These are phyloP conservation scores for Acromyrmex heyeri DNA, from an alignment of 1,140 invertebrate genomes.

Conservation along the genomic window DNA sequence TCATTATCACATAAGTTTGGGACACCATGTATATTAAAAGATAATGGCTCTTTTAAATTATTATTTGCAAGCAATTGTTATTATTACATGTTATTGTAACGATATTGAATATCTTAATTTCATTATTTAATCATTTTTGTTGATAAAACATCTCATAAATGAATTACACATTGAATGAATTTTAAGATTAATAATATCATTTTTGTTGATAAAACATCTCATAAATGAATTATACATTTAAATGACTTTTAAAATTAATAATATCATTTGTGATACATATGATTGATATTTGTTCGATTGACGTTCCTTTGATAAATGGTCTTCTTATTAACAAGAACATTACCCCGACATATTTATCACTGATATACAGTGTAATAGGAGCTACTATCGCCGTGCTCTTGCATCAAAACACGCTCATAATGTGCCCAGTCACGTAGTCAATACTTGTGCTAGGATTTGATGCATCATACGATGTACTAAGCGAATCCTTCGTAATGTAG, in stretches of 20 bases:
- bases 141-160: background rate
- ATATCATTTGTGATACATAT: background rate
- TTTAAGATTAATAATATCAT: background rate
- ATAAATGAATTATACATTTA: background rate
- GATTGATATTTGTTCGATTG: conserved; percentile 24
- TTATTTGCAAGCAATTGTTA: background rate
- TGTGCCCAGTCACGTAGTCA: conserved; percentile 72
- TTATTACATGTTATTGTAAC: background rate
- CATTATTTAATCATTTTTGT: background rate
- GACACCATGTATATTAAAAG: background rate
- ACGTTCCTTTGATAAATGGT: conserved; percentile 1
- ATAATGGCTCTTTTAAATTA: background rate
- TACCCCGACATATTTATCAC: conserved; percentile 43
- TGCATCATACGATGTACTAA: conserved; percentile 44
- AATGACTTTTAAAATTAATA: background rate
- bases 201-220: background rate
- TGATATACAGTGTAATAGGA: conserved; percentile 62
- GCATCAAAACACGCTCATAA: conserved; percentile 74
- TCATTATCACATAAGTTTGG: no score
- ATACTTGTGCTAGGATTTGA: conserved; percentile 69
- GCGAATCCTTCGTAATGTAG: conserved; percentile 18
- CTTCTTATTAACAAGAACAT: conserved; percentile 36
- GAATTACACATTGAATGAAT: background rate
- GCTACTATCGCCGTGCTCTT: conserved; percentile 56
- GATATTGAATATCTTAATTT: background rate